Base-by-base conservation (phyloP, 2,113 vertebrate species). In the Hystrix brachyura region DNA sequence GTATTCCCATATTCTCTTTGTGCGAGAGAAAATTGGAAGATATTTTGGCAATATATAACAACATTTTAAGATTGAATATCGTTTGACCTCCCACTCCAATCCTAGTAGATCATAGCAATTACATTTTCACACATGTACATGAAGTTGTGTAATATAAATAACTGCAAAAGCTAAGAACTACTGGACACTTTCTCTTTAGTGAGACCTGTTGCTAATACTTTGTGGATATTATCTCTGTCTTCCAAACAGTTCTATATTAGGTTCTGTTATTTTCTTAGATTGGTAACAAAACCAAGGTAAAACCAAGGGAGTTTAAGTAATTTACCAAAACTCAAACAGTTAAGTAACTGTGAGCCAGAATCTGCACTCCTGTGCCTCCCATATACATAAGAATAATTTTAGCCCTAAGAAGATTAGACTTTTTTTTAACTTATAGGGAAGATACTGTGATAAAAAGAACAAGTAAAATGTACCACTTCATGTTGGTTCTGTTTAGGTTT, bases 401-500 rank as follows among this genome's bases (percentile, higher is more conserved):
- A 53, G 19, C 11, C 18, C 6, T 80, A 57, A 64, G 53, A 72
- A 86, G 13, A 25, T 46, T 23, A 19, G 18, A 64, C 5, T 18
- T 94, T 65, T 60, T 65, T 80, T 48, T 46, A 55, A 60, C 72
- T 82, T 10, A 83, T 21, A 21, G 64, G 53, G n/a, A 74, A 90
- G 32, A 81, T 88, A 84, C 1, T 62, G 62, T 12, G 15, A 17
- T 59, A 60, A 91, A 5, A 55, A 53, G n/a, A 93, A 13, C 38
- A 84, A 78, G 25, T 57, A 76, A 86, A 85, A 82, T 43, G 38
- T 74, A 29, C 21, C 51, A 32, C 3, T 72, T 86, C 65, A 25
- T 74, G 3, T 74, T 93, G 32, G 34, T 76, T 96, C 62, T 38
- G 11, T 79, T 92, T 78, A 87, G 59, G 25, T 90, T 82, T 87